phyloP scores from a whole-genome alignment of 2,113 vertebrate genomes.

The Cyprinodon tularosa region DNA sequence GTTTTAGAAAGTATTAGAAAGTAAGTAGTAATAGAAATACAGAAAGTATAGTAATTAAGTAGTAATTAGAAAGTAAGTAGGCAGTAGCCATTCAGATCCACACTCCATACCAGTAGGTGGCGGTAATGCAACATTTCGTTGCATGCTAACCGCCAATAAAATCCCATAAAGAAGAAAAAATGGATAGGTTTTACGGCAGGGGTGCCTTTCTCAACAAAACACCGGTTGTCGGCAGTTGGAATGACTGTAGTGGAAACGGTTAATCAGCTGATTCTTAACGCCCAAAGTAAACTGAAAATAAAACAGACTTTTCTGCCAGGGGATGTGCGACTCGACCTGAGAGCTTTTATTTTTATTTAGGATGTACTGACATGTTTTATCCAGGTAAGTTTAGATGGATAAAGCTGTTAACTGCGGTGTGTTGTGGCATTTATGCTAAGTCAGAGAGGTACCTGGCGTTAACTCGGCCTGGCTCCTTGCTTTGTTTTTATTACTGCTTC shows the following conservation, averaged over 20 bases:
- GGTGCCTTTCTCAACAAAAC: neutral
- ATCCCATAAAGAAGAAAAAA: no score
- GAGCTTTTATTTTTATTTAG: neutral
- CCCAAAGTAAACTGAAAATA: constrained; percentile 49
- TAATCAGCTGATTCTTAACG: constrained; percentile 74
- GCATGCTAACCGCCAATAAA: no score
- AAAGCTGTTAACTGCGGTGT: neutral
- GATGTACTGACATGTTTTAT: constrained; percentile 66
- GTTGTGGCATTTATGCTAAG: constrained; percentile 67
- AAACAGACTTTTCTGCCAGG: constrained; percentile 18
- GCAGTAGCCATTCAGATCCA: no score
- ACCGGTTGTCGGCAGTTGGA: constrained; percentile 18
- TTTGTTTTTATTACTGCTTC: constrained; percentile 38
- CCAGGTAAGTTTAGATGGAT: constrained; percentile 54
- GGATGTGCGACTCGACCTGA: neutral
- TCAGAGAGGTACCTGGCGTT: constrained; percentile 49
- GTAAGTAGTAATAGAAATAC: neutral
- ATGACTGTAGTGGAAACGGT: constrained; percentile 60
- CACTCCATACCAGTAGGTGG: no score
- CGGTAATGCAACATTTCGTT: no score
- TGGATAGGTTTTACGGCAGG: neutral
- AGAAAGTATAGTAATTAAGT: constrained; percentile 42
- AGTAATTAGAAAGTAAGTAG: no score
- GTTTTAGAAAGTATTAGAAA: no score
- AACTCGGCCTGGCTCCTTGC: constrained; percentile 61